phyloP scores from a whole-genome alignment of 2,797 vertebrate genomes.

The Gymnoscopelus braueri region DNA sequence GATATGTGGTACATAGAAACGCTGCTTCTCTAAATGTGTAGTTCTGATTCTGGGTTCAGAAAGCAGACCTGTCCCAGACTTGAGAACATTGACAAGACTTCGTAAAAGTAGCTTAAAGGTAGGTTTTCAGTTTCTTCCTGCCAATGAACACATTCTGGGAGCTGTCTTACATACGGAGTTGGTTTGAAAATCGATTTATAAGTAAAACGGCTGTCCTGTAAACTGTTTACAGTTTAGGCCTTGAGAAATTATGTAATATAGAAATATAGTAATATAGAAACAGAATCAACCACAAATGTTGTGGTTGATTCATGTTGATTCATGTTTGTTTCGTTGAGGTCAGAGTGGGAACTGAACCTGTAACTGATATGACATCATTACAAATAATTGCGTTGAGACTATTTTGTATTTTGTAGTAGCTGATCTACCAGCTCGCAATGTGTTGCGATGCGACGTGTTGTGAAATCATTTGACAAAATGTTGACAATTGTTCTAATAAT shows the following conservation, averaged over 20 bases:
- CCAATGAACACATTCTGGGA: slow-evolving; percentile 48
- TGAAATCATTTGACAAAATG: too few species aligned
- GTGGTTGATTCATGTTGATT: slow-evolving; percentile 1
- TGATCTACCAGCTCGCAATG: too few species aligned
- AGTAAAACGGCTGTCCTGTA: neutral
- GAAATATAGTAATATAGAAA: neutral
- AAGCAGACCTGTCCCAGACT: too few species aligned
- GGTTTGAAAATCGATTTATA: slow-evolving; percentile 6
- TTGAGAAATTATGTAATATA: neutral
- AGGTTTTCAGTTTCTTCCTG: slow-evolving; percentile 22
- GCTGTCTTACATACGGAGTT: slow-evolving; percentile 20
- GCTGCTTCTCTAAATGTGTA: too few species aligned
- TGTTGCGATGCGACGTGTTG: too few species aligned
- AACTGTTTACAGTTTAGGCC: slow-evolving; percentile 30
- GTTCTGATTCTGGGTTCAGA: too few species aligned
- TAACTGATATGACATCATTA: neutral
- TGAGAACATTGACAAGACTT: slow-evolving; percentile 16
- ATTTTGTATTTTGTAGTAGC: too few species aligned
- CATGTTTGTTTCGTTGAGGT: neutral
- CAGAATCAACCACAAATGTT: slow-evolving; percentile 29
- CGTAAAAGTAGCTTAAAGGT: slow-evolving; percentile 12
- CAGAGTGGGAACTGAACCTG: neutral
- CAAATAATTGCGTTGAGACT: neutral
- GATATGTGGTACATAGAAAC: too few species aligned
- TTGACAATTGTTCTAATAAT: too few species aligned